Evolutionary conservation across 2,797 vertebrate genomes (phyloP).

Genomic region (Morelia viridis): DNA sequence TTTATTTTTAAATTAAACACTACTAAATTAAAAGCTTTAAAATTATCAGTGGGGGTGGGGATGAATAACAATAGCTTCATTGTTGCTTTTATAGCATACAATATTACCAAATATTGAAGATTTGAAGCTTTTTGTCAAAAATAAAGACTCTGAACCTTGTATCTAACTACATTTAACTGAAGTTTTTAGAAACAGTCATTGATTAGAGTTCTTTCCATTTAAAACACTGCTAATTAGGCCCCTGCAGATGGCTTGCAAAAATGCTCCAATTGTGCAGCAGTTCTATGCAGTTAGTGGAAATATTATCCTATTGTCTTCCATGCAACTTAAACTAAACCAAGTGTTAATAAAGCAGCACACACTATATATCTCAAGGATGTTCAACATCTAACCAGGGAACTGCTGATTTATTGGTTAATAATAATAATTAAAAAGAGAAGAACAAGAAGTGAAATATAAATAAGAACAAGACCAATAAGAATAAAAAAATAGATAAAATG

Average conservation of each 20-base stretch:
- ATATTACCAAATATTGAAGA: background rate
- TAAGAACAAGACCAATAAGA: background rate
- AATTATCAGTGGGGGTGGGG: background rate
- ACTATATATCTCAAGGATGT: background rate
- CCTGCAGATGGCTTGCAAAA: background rate
- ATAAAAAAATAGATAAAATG: too few relatives aligned
- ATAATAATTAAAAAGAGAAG: too few relatives aligned
- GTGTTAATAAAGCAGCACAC: background rate
- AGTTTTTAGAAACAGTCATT: background rate
- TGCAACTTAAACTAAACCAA: background rate
- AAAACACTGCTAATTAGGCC: background rate
- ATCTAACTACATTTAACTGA: background rate
- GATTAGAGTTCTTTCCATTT: background rate
- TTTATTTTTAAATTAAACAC: slow-evolving; percentile 2
- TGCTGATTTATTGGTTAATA: background rate
- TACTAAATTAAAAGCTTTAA: slow-evolving; percentile 18
- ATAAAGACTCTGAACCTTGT: background rate
- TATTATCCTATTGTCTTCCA: background rate
- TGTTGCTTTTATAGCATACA: background rate
- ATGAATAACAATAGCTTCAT: background rate
- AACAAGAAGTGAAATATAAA: background rate
- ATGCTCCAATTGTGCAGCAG: background rate
- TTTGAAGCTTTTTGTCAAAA: background rate
- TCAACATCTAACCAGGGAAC: background rate
- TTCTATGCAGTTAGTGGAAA: background rate